Conservation (phyloP, 92 coral and sea anemone species). For the Porites divaricata region DNA sequence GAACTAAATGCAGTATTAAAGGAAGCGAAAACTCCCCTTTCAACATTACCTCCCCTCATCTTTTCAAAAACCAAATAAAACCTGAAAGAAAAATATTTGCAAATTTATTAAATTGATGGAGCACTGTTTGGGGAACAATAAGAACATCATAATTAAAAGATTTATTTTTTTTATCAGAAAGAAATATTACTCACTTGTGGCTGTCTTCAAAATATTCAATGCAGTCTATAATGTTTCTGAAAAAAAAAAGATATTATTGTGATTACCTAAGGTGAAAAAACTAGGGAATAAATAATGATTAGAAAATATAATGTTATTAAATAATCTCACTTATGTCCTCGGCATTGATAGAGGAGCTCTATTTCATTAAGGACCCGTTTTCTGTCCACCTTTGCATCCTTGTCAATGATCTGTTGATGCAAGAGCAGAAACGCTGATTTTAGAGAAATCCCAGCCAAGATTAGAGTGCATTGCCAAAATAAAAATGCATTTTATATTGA, state of each 20-base stretch:
- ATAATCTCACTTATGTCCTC: conserved; percentile 75
- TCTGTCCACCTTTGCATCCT: conserved; percentile 79
- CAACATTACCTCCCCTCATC: conserved; percentile 84
- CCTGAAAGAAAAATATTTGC: conserved; percentile 37
- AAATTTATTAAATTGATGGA: background rate
- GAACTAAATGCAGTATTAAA: too few species aligned
- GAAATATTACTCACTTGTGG: conserved; percentile 50
- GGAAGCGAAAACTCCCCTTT: too few species aligned
- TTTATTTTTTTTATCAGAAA: too few species aligned
- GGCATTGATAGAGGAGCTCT: conserved; percentile 85
- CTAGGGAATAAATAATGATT: background rate
- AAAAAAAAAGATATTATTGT: background rate
- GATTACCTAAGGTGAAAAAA: background rate
- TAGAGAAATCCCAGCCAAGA: background rate
- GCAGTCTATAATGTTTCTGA: conserved; percentile 84
- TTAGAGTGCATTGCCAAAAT: too few species aligned
- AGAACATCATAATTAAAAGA: background rate
- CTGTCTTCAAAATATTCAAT: conserved; percentile 90
- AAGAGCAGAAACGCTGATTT: background rate
- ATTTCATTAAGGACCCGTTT: conserved; percentile 84
- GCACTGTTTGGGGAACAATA: background rate
- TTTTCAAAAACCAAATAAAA: conserved; percentile 83
- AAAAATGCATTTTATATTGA: too few species aligned
- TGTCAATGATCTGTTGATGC: conserved; percentile 71
- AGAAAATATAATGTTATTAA: background rate